These are phyloP conservation scores for Heliconius himera DNA, from an alignment of 1,140 invertebrate species.

Conservation along the genomic window DNA sequence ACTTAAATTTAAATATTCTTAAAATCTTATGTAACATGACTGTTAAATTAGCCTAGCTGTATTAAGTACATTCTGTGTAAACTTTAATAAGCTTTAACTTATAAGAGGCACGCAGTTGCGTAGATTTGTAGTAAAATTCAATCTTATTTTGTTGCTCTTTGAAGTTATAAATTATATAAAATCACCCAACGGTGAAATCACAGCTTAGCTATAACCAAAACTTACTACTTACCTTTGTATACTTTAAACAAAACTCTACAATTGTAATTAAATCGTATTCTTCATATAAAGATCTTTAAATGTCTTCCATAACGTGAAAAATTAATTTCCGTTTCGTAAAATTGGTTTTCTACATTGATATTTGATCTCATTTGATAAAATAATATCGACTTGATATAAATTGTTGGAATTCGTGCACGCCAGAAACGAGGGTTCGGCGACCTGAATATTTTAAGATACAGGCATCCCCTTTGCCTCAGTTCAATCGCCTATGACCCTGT, in stretches of 20 bases:
- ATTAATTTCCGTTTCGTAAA: slow-evolving; percentile 41
- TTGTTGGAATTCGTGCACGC: slow-evolving; percentile 41
- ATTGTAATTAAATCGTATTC: not conserved
- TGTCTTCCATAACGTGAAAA: slow-evolving; percentile 16
- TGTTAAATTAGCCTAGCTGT: no score
- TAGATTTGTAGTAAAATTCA: not conserved
- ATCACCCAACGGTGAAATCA: not conserved
- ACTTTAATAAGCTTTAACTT: no score
- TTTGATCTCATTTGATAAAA: slow-evolving; percentile 44
- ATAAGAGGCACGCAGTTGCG: no score
- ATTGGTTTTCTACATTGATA: slow-evolving; percentile 35
- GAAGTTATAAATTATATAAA: not conserved
- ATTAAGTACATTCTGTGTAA: no score
- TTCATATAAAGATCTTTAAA: not conserved
- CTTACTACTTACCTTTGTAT: not conserved
- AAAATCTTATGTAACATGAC: no score
- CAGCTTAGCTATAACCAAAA: not conserved
- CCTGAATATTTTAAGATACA: slow-evolving; percentile 47
- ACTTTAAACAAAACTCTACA: not conserved
- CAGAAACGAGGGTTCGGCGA: slow-evolving; percentile 40
- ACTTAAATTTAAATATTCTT: no score
- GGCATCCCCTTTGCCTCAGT: slow-evolving; percentile 39
- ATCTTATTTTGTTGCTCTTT: not conserved
- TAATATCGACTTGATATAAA: slow-evolving; percentile 42
- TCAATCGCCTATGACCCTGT: slow-evolving; percentile 51